Percentiles rank a stretch among this genome's conserved stretches.
phyloP scores from a whole-genome alignment of 2,888 invertebrate species.

The Pteria penguin region DNA sequence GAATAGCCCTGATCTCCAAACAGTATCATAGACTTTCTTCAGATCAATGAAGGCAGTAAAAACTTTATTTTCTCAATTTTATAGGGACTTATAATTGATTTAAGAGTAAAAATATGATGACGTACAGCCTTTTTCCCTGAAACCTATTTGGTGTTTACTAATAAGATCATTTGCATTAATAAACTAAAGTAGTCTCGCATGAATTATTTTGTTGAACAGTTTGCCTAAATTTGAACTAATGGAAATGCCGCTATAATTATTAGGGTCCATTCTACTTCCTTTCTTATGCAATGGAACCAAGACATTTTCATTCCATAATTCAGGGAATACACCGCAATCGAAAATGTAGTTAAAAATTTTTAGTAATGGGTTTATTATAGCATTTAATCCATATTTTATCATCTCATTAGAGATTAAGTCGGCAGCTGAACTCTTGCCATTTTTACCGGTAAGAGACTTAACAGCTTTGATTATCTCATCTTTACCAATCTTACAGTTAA shows the following conservation, averaged over 20 bases:
- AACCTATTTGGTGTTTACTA: background rate
- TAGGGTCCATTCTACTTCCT: background rate
- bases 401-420: background rate
- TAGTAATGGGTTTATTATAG: background rate
- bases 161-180: background rate
- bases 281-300: background rate
- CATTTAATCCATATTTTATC: background rate
- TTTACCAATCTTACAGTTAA: too few relatives aligned
- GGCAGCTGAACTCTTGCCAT: background rate
- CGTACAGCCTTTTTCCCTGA: background rate
- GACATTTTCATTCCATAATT: background rate
- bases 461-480: too few relatives aligned
- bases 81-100: constrained; percentile 28
- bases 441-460: too few relatives aligned
- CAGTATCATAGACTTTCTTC: constrained; percentile 37
- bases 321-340: background rate
- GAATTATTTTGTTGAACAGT: background rate
- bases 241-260: background rate
- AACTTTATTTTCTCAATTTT: constrained; percentile 16
- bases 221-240: background rate
- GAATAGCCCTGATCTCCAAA: constrained; percentile 29
- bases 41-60: constrained; percentile 36
- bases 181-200: background rate
- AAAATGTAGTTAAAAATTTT: background rate
- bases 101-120: constrained; percentile 17